Percentiles rank a stretch among this genome's conserved stretches.
Conservation (phyloP, 2,797 vertebrate species). For the Sus cebifrons region DNA sequence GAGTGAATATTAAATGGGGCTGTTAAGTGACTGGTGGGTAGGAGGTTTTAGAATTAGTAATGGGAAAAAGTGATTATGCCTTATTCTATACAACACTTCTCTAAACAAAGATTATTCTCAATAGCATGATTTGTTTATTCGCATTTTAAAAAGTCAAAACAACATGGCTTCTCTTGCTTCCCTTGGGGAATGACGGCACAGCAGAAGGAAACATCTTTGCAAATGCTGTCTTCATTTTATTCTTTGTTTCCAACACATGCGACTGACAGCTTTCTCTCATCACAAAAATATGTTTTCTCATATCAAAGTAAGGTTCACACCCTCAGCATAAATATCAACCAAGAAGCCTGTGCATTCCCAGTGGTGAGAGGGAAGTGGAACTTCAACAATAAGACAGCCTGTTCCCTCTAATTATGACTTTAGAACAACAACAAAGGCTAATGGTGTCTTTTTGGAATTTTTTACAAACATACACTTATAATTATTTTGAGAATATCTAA, state of each 20-base stretch:
- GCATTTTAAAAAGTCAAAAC: conserved; percentile 70
- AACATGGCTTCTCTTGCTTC: conserved; percentile 38
- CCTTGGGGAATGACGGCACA: conserved; percentile 64
- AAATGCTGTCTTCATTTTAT: conserved; percentile 64
- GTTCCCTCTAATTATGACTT: background rate
- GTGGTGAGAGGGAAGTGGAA: background rate
- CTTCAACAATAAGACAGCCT: background rate
- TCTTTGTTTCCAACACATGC: conserved; percentile 45
- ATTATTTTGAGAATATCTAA: conserved; percentile 30
- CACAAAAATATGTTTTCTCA: conserved; percentile 76
- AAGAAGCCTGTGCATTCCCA: background rate
- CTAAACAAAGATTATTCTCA: conserved; percentile 67
- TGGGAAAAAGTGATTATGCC: conserved; percentile 46
- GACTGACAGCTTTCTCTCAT: conserved; percentile 74
- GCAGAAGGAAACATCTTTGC: conserved; percentile 66
- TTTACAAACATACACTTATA: background rate
- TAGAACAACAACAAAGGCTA: background rate
- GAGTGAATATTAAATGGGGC: conserved; percentile 29
- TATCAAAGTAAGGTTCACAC: conserved; percentile 67
- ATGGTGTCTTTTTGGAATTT: background rate
- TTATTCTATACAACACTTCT: conserved; percentile 66
- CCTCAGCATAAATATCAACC: conserved; percentile 68
- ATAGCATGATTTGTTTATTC: conserved; percentile 60
- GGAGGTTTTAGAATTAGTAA: conserved; percentile 55
- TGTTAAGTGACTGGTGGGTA: conserved; percentile 45